Evolutionary conservation across 92 coral and sea anemone species (phyloP).

Genomic region (Virgularia gustaviana): DNA sequence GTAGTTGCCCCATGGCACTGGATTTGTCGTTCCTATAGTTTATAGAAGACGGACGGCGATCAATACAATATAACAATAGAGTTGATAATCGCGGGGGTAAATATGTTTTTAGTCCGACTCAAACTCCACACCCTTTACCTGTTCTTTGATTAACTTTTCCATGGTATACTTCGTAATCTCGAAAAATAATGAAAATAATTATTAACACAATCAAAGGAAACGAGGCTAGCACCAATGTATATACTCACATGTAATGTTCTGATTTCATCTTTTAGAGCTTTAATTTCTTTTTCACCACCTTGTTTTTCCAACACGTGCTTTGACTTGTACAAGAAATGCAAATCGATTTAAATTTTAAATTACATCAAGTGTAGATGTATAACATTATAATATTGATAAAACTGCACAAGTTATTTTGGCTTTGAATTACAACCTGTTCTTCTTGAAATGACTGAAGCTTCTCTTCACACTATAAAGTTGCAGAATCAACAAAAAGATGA

Average conservation of each 20-base stretch:
- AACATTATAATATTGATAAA: neutral
- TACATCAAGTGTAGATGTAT: no score
- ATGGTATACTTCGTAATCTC: slow-evolving; percentile 70
- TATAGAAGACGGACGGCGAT: neutral
- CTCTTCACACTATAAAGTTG: slow-evolving; percentile 16
- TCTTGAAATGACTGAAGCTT: slow-evolving; percentile 32
- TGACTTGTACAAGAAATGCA: slow-evolving; percentile 57
- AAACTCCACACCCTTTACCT: slow-evolving; percentile 40
- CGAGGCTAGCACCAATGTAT: neutral
- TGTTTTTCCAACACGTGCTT: slow-evolving; percentile 65
- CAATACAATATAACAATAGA: neutral
- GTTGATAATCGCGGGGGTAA: no score
- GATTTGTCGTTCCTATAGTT: slow-evolving; percentile 65
- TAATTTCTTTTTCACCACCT: slow-evolving; percentile 72
- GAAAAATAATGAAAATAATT: neutral
- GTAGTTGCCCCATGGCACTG: slow-evolving; percentile 73
- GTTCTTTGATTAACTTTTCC: slow-evolving; percentile 81
- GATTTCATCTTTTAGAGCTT: slow-evolving; percentile 78
- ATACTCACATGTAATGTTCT: slow-evolving; percentile 78
- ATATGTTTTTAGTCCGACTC: no score
- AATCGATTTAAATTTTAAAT: no score
- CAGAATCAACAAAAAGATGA: no score
- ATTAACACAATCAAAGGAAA: neutral
- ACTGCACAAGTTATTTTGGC: neutral
- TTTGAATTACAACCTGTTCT: neutral